Base-by-base conservation (phyloP, 1,140 invertebrate species). In the Zaprionus nigranus region DNA sequence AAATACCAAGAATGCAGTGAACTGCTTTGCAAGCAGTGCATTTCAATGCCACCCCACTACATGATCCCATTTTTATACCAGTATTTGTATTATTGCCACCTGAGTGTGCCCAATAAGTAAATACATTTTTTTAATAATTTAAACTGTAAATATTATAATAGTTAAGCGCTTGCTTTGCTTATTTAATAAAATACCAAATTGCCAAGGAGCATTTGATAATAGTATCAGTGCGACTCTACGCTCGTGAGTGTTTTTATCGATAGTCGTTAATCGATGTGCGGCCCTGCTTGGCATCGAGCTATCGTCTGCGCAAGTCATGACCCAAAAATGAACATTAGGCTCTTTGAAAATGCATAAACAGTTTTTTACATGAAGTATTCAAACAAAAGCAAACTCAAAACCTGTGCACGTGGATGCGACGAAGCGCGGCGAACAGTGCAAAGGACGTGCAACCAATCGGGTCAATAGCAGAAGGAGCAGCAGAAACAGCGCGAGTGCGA, bases 341-440 rank as follows among this genome's bases (percentile, higher is more conserved):
- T 68, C 66, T 63, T 73, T 40, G 70, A 77, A 73, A 77, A 77
- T 73, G 69, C 62, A 73, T 77, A 77, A 77, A 77, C 69, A 77
- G 67, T 51, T 54, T 76, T 56, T 72, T 76, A 76, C 68, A 76
- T 76, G 74, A 72, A 66, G 74, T 65, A 72, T 73, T 73, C 70
- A 77, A 73, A 77, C 57, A 77, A 77, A 73, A 73, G 62, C 59
- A 73, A 77, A 67, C 40, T 59, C 13, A 74, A 73, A 74, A 34
- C 62, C 70, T 73, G 63, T 77, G 75, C 75, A 77, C 75, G 74
- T 65, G 74, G 57, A 73, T 74, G 70, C 58, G 40, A 60, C 68
- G 73, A 60, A 72, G 74, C 57, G 62, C 53, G 70, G 57, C 36
- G 12, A 60, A 30, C 43, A 54, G 43, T 53, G 59, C 59, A 40